Base-by-base conservation (phyloP, 1,140 invertebrate genomes). In the Parasteatoda tepidariorum region DNA sequence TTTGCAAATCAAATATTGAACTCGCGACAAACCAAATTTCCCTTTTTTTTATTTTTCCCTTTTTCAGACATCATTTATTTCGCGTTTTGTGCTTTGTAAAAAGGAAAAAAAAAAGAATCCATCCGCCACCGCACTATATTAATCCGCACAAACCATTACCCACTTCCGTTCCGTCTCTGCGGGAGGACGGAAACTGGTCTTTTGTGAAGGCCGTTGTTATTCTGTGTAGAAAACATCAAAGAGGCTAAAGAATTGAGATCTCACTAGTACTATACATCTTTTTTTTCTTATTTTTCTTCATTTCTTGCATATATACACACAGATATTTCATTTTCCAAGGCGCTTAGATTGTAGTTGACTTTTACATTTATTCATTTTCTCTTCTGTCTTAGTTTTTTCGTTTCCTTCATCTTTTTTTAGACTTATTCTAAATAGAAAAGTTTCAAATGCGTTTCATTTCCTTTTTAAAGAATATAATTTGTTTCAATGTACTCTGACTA, bases 61-160 rank as follows among this genome's bases (percentile, higher is more conserved):
- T 79, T 79, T 79, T 68, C 76, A 79, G 76, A 79, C 76, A 79
- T 79, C 76, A 79, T 79, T 79, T 79, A 79, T 79, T 79, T 79
- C 76, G 76, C 76, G 76, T 79, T 79, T 79, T 79, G 76, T 79
- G 76, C 76, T 68, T 79, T n/a, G 62, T 57, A 68, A 79, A 64
- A 30, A 64, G 31, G 15, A 59, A 26, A 59, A 78, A 78, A 26
- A 9, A 78, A 78, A 34, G 54, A 57, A 79, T 68, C 48, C 76
- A 62, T 79, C 74, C 74, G 74, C 76, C 75, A 22, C 76, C 62
- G 76, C 76, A 79, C 76, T 79, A 79, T 79, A 79, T 79, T 79
- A 79, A 79, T 79, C 76, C 76, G 76, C 76, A 68, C 76, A 79
- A 79, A 79, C 76, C 76, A 79, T 79, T 79, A 79, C 76, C 76